Conservation (phyloP, 2,888 invertebrate genomes). For the Tenthredo mesomela region DNA sequence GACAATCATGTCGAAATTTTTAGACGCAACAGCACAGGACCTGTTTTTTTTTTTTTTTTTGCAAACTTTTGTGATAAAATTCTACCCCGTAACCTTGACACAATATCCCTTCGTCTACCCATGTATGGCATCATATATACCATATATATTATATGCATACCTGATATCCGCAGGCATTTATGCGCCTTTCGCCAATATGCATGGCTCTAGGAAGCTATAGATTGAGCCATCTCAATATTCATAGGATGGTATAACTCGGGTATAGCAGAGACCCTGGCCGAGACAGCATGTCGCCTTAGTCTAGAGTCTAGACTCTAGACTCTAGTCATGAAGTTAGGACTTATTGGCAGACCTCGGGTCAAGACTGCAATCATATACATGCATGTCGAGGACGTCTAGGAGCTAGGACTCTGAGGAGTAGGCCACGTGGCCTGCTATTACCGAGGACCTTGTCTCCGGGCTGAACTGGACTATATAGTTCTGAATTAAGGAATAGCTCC, state of each 20-base stretch:
- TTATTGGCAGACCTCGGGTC: neutral
- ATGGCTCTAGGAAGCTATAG: conserved; percentile 24
- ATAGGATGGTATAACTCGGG: conserved; percentile 22
- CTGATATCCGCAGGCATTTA: neutral
- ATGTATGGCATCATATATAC: neutral
- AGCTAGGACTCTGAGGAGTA: conserved; percentile 10
- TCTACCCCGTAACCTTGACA: neutral
- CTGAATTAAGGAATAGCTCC: conserved; percentile 38
- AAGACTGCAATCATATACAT: conserved; percentile 31
- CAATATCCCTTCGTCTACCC: neutral
- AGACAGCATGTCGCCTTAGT: conserved; percentile 22
- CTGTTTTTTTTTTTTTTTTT: neutral
- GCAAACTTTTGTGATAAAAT: neutral
- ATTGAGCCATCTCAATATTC: conserved; percentile 34
- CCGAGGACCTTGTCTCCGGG: conserved; percentile 21
- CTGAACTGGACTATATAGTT: conserved; percentile 22
- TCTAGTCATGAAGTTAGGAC: neutral
- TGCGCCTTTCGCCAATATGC: conserved; percentile 32
- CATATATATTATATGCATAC: neutral
- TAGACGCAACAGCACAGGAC: neutral
- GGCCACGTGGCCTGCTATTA: conserved; percentile 38
- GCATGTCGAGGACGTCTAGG: conserved; percentile 47
- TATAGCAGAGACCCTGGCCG: neutral
- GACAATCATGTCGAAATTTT: neutral
- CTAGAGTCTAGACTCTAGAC: neutral